These are phyloP conservation scores for Epinotia ramella DNA, from an alignment of 2,888 invertebrate genomes.

Conservation along the genomic window DNA sequence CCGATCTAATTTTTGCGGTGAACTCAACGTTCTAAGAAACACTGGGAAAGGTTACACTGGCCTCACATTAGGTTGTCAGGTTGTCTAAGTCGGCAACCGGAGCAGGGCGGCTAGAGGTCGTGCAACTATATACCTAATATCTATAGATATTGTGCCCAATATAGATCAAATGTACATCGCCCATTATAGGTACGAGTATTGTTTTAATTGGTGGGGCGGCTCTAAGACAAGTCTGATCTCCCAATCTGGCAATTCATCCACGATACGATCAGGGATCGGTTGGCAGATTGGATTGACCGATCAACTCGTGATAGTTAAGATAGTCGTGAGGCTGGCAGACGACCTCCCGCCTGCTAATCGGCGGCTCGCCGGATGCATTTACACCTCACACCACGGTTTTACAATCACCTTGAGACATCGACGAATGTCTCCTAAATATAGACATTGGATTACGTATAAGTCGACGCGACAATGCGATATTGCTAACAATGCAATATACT, in stretches of 20 bases:
- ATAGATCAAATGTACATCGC: neutral
- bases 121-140: constrained; percentile 1
- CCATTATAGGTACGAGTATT: neutral
- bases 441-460: constrained; percentile 57
- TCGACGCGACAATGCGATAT: constrained; percentile 54
- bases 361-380: constrained; percentile 32
- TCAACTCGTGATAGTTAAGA: neutral
- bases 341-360: constrained; percentile 47
- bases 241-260: neutral
- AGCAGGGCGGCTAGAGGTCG: constrained; percentile 38
- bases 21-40: constrained; percentile 66
- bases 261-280: neutral
- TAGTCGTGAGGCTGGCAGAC: constrained; percentile 39
- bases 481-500: constrained; percentile 47
- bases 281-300: neutral
- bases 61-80: constrained; percentile 43
- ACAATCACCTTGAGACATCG: constrained; percentile 62
- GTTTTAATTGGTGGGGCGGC: constrained; percentile 2
- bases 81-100: constrained; percentile 31
- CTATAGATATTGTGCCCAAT: neutral
- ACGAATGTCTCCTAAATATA: constrained; percentile 60
- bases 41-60: constrained; percentile 47
- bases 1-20: constrained; percentile 67
- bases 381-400: constrained; percentile 47
- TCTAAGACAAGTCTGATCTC: neutral